Base-by-base conservation (phyloP, 1,140 invertebrate genomes). In the Drosophila pruinosa region DNA sequence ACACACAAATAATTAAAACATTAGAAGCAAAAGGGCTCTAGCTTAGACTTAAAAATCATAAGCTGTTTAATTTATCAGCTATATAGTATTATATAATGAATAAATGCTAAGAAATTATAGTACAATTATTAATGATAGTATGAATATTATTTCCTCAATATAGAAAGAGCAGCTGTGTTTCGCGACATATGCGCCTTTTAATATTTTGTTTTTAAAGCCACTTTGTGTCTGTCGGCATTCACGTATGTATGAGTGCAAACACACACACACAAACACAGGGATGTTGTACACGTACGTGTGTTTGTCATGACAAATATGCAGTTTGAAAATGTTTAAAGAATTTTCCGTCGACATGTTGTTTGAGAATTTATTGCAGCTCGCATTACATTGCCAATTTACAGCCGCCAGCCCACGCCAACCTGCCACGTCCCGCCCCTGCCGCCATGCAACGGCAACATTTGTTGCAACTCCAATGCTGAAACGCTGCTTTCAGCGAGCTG, bases 281-380 rank as follows among this genome's bases (percentile, higher is more conserved):
- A n/a, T 2, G 2, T n/a, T n/a, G 14, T 24, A 5, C 1, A 2
- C 31, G 12, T 52, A 2, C 17, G 48, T 54, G 14, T 53, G 26
- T 41, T 21, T 57, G 21, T 21, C 65, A 63, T 69, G 64, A 83
- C 70, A 78, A 83, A 82, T 83, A 70, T 75, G 70, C 65, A 57
- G 61, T 59, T 67, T 74, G 78, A 17, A 77, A 81, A 70, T 77
- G 63, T 81, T 75, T 74, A 69, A 74, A 70, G 79, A 83, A 83
- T 78, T 74, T 82, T 75, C 31, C 24, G 26, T 19, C 59, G 39
- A 47, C 70, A 72, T 63, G 50, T 56, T 62, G 70, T 72, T 56
- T 58, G 26, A 17, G 45, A 56, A 54, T 74, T 59, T 72, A 59
- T 73, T 67, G 53, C 62, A 7, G 26, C 36, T 58, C 26, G 68